Base-by-base conservation (phyloP, 1,140 invertebrate species). In the Sinella curviseta region DNA sequence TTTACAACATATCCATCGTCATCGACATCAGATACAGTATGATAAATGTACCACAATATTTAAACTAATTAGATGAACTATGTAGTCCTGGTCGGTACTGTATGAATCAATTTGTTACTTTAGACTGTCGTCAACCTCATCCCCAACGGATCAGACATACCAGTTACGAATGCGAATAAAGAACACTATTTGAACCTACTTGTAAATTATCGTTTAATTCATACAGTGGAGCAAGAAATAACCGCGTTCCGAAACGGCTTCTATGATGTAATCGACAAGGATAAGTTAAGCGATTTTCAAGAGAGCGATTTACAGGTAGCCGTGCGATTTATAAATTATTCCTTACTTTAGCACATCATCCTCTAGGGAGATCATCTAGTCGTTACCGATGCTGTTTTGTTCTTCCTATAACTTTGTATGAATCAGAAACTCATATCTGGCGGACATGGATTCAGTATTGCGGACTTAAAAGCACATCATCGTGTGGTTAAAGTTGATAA, bases 251-350 rank as follows among this genome's bases (percentile, higher is more conserved):
- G 65, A 8, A 14, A 8, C 14, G 65, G 65, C 28, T 70, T 70
- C 31, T 33, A 70, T 33, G 26, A 31, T 70, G 65, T 70, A 4
- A 70, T 70, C 31, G 65, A 70, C 30, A 30, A 30, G 12, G 65
- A 70, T 1, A 31, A 31, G n/a, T 33, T 70, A 8, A 16, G 26
- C 31, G 65, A 70, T 12, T 70, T 70, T 70, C 1, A 70, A 4
- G 65, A 70, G n/a, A 33, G 14, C 30, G 65, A 70, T 33, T 33
- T 70, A 33, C 65, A 70, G n/a, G 65, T 70, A 70, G 17, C n/a
- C 39, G 39, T 12, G 39, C 39, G 8, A 20, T 20, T 20, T 12
- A 48, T 20, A 48, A 12, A 48, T 12, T 48, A 48, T 48, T 48
- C 39, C n/a, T n/a, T n/a, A n/a, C n/a, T n/a, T 48, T 48, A 20